These are phyloP conservation scores for Nothoprocta perdicaria DNA, from an alignment of 2,113 vertebrate genomes.

Conservation along the genomic window DNA sequence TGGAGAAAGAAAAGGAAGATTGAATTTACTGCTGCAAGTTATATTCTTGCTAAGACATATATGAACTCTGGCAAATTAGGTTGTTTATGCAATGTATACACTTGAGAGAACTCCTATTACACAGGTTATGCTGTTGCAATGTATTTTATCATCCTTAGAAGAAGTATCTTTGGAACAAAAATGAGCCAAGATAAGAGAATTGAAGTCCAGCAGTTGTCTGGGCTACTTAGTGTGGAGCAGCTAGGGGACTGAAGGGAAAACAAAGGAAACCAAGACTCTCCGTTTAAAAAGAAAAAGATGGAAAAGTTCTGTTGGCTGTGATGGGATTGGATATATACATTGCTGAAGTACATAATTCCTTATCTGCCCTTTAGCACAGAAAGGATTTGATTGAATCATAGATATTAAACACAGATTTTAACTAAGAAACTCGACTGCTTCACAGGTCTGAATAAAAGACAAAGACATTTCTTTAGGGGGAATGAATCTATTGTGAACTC, in stretches of 20 bases:
- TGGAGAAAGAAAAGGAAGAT: not conserved
- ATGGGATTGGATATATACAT: not conserved
- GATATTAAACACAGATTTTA: not conserved
- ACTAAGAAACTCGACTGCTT: not conserved
- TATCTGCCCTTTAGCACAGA: not conserved
- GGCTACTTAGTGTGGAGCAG: not conserved
- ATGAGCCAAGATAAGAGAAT: not conserved
- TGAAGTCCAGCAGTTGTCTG: not conserved
- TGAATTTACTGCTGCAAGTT: not conserved
- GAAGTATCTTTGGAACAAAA: not conserved
- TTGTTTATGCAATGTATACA: not conserved
- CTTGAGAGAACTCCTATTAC: not conserved
- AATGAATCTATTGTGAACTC: not conserved
- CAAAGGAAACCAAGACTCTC: not conserved
- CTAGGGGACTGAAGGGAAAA: not conserved
- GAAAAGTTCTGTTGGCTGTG: not conserved
- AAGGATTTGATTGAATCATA: not conserved
- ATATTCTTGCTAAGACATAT: accelerated
- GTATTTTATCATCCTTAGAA: not conserved
- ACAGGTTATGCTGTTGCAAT: not conserved
- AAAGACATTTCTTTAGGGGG: constrained; percentile 32
- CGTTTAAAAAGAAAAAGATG: not conserved
- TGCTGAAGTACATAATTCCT: not conserved
- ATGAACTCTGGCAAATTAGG: not conserved
- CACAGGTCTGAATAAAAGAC: not conserved